A percentile compares a stretch with the other conserved stretches of the same genome.
These are phyloP conservation scores for Leuciscus idus DNA, from an alignment of 2,113 vertebrate species.

Conservation along the genomic window DNA sequence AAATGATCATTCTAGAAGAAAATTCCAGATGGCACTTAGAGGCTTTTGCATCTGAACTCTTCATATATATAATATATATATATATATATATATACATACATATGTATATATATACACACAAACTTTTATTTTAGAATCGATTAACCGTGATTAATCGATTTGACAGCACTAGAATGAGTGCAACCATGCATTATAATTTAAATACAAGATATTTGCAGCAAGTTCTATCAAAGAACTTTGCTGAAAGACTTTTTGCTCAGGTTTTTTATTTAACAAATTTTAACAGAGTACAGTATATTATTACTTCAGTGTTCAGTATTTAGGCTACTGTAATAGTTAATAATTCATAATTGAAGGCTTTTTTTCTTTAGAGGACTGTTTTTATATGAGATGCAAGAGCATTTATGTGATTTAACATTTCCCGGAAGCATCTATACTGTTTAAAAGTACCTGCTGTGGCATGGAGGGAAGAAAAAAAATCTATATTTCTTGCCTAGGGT, in stretches of 20 bases:
- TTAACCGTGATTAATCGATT: too few species aligned
- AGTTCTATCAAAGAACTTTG: not conserved
- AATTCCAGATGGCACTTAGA: too few species aligned
- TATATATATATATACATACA: too few species aligned
- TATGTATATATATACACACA: too few species aligned
- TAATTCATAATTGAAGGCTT: not conserved
- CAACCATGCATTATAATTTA: too few species aligned
- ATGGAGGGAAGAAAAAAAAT: conserved; percentile 56
- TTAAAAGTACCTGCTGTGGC: conserved; percentile 55
- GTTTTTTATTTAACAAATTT: not conserved
- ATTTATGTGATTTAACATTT: conserved; percentile 51
- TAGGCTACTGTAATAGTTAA: not conserved
- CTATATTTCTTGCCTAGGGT: conserved; percentile 54
- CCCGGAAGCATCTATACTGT: conserved; percentile 34
- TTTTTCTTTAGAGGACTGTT: not conserved
- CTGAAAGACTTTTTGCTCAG: not conserved
- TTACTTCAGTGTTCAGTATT: not conserved
- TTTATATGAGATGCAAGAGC: not conserved
- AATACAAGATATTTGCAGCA: not conserved
- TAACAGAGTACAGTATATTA: not conserved
- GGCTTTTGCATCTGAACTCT: too few species aligned
- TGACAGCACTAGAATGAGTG: too few species aligned
- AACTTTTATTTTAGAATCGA: too few species aligned
- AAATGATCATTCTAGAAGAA: too few species aligned
- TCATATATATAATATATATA: too few species aligned